A percentile compares a stretch with the other conserved stretches of the same genome.
phyloP scores from a whole-genome alignment of 2,797 vertebrate species.

The Brachyalestes nurse region DNA sequence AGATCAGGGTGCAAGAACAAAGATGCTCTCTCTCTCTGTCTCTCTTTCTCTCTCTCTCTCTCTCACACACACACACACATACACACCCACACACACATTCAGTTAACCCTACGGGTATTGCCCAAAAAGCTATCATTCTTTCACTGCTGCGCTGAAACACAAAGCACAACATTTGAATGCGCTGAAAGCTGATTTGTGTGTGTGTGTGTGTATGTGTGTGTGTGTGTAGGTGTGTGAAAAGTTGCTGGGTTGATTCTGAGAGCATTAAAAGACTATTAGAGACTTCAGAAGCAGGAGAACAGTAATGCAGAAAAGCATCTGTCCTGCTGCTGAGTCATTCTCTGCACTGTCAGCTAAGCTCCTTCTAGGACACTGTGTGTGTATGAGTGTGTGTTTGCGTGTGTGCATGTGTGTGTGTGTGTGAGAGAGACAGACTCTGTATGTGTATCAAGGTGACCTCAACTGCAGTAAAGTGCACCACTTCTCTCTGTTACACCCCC shows the following conservation, averaged over 20 bases:
- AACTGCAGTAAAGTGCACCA: conserved; percentile 22
- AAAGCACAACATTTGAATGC: not conserved
- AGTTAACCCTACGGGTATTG: not conserved
- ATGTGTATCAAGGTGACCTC: conserved; percentile 46
- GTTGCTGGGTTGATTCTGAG: not conserved
- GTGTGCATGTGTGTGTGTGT: conserved; percentile 8
- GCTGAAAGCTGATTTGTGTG: not conserved
- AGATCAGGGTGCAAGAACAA: conserved; percentile 16
- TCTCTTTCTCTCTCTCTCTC: no score
- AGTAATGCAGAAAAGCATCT: conserved; percentile 7
- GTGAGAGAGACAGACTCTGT: not conserved
- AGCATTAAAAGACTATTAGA: not conserved
- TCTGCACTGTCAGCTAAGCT: conserved; percentile 4
- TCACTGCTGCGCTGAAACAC: not conserved
- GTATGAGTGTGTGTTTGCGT: conserved; percentile 5
- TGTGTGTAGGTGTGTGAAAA: not conserved
- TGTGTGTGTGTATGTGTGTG: not conserved
- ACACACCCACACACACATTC: not conserved
- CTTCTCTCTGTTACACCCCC: conserved; percentile 1
- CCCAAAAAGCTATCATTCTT: not conserved
- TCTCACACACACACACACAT: not conserved
- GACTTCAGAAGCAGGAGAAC: not conserved
- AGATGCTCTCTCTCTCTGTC: not conserved
- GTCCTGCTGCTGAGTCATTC: conserved; percentile 37
- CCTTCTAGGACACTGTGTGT: conserved; percentile 17